These are phyloP conservation scores for Sorex araneus DNA, from an alignment of 2,113 vertebrate species.

Conservation along the genomic window DNA sequence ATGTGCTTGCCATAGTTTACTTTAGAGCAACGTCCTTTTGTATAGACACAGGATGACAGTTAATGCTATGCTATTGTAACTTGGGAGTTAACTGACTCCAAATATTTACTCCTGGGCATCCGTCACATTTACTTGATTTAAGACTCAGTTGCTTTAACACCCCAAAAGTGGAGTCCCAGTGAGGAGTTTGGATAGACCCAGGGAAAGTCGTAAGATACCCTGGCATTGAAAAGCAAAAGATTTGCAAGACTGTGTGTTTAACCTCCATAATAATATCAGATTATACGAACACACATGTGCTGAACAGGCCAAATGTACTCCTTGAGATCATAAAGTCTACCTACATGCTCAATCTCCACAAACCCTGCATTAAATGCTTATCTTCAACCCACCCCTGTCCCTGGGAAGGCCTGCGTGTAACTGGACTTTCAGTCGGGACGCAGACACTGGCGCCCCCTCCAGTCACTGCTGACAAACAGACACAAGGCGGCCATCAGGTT, in stretches of 20 bases:
- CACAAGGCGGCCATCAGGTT: conserved; percentile 75
- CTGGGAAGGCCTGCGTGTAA: conserved; percentile 4
- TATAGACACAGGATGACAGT: too few relatives aligned
- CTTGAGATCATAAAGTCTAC: not conserved
- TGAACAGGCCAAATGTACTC: conserved; percentile 76
- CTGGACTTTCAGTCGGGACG: conserved; percentile 70
- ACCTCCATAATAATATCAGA: conserved; percentile 70
- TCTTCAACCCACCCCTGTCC: conserved; percentile 43
- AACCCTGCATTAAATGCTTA: conserved; percentile 48
- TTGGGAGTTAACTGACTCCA: too few relatives aligned
- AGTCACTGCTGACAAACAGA: conserved; percentile 82
- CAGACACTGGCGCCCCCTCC: conserved; percentile 81
- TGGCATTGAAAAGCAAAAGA: too few relatives aligned
- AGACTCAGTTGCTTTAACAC: too few relatives aligned
- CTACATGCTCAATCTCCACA: conserved; percentile 65
- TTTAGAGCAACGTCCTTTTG: too few relatives aligned
- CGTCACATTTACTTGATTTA: too few relatives aligned
- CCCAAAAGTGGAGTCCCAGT: too few relatives aligned
- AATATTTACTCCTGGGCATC: too few relatives aligned
- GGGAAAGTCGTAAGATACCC: too few relatives aligned
- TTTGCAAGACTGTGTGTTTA: conserved; percentile 26
- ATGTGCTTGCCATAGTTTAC: too few relatives aligned
- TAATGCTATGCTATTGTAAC: too few relatives aligned
- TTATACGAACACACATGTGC: conserved; percentile 75
- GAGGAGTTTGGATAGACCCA: too few relatives aligned